Evolutionary conservation across 2,113 vertebrate genomes (phyloP).

Genomic region (Anthoscopus minutus): DNA sequence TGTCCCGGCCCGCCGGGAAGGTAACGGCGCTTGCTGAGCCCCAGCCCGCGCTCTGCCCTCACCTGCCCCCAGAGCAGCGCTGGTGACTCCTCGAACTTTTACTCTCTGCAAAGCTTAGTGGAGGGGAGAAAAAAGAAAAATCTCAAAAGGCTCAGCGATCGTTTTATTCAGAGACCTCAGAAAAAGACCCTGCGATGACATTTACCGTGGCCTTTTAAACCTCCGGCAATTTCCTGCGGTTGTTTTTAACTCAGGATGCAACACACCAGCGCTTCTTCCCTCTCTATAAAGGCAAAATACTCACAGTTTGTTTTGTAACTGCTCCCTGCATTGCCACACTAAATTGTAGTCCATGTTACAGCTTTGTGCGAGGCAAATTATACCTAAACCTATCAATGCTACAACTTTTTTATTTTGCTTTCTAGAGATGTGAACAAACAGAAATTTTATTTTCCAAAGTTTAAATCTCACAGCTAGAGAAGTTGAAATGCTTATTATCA

Average conservation of each 20-base stretch:
- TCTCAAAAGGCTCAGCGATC: rapidly evolving
- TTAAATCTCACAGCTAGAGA: not conserved
- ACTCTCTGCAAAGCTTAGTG: not conserved
- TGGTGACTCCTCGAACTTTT: rapidly evolving
- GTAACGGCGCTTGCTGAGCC: rapidly evolving
- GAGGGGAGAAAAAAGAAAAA: too few relatives aligned
- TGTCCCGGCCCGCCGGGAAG: not conserved
- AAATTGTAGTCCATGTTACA: rapidly evolving
- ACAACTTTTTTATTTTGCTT: not conserved
- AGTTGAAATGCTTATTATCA: not conserved
- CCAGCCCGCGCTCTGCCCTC: not conserved
- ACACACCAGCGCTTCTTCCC: not conserved
- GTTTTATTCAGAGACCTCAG: not conserved
- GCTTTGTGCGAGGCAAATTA: not conserved
- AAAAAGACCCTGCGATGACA: not conserved
- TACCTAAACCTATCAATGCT: not conserved
- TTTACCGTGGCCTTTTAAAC: not conserved
- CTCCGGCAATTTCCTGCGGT: not conserved
- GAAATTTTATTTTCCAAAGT: not conserved
- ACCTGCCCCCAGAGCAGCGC: not conserved
- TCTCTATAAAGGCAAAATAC: not conserved
- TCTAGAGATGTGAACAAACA: not conserved
- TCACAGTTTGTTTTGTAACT: not conserved
- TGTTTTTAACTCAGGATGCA: not conserved
- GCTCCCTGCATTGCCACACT: not conserved